A percentile compares a stretch with the other conserved stretches of the same genome.
phyloP scores from a whole-genome alignment of 1,140 invertebrate species.

The Penaeus vannamei region DNA sequence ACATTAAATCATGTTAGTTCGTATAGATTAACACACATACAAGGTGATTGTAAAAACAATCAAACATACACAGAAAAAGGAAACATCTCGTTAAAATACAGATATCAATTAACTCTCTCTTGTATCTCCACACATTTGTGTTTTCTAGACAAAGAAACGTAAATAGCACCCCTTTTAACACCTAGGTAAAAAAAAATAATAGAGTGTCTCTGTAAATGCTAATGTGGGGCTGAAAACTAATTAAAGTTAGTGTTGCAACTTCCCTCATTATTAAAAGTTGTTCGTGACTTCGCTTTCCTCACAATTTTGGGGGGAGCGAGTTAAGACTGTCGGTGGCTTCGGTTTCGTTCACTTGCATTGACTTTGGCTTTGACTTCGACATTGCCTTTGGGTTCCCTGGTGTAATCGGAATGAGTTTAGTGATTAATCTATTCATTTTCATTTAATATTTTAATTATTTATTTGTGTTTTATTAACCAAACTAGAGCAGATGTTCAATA shows the following conservation, averaged over 20 bases:
- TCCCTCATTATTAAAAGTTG: constrained; percentile 64
- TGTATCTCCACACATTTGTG: too few relatives aligned
- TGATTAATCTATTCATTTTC: too few relatives aligned
- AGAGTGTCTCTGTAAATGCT: constrained; percentile 60
- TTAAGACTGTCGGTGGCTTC: background rate
- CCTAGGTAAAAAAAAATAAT: background rate
- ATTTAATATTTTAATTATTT: background rate
- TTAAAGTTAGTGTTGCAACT: constrained; percentile 56
- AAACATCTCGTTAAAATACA: too few relatives aligned
- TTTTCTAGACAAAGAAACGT: background rate
- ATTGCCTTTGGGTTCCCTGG: too few relatives aligned
- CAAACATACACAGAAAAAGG: too few relatives aligned
- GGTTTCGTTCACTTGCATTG: background rate
- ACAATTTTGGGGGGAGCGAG: background rate
- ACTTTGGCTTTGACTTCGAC: too few relatives aligned
- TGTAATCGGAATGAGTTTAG: too few relatives aligned
- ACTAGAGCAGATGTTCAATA: too few relatives aligned
- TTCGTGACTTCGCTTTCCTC: constrained; percentile 22
- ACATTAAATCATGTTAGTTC: too few relatives aligned
- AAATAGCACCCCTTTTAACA: background rate
- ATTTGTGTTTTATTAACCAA: background rate
- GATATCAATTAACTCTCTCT: too few relatives aligned
- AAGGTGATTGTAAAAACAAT: too few relatives aligned
- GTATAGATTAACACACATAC: too few relatives aligned
- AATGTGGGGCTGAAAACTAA: constrained; percentile 57